These are phyloP conservation scores for Microcaecilia unicolor DNA, from an alignment of 2,797 vertebrate species.

Conservation along the genomic window DNA sequence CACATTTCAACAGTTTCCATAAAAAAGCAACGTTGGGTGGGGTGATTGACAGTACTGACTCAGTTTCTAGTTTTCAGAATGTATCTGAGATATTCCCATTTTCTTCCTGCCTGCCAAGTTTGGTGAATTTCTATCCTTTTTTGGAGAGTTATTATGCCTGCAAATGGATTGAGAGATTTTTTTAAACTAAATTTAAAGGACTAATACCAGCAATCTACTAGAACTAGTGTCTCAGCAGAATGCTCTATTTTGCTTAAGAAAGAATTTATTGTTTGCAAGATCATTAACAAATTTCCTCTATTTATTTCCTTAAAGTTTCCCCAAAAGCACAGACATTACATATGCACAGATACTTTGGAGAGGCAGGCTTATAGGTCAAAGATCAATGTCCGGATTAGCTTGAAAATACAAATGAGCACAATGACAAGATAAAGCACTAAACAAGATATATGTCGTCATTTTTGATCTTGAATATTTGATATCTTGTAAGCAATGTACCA, in stretches of 20 bases:
- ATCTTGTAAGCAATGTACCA: constrained; percentile 25
- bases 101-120: too few relatives aligned
- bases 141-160: too few relatives aligned
- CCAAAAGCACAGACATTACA: constrained; percentile 57
- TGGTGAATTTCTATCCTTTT: too few relatives aligned
- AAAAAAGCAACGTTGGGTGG: too few relatives aligned
- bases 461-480: constrained; percentile 33
- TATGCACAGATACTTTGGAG: constrained; percentile 34
- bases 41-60: too few relatives aligned
- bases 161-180: too few relatives aligned
- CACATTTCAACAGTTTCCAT: too few relatives aligned
- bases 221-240: constrained; percentile 39
- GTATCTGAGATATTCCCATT: too few relatives aligned
- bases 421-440: constrained; percentile 8
- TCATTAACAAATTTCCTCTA: constrained; percentile 59
- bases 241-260: constrained; percentile 29
- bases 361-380: constrained; percentile 25
- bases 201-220: too few relatives aligned
- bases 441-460: constrained; percentile 1
- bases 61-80: too few relatives aligned
- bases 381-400: constrained; percentile 45
- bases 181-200: too few relatives aligned
- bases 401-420: constrained; percentile 40
- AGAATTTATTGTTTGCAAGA: constrained; percentile 52
- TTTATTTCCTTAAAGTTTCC: constrained; percentile 58